These are phyloP conservation scores for Epinotia brunnichana DNA, from an alignment of 2,888 invertebrate species.

Conservation along the genomic window DNA sequence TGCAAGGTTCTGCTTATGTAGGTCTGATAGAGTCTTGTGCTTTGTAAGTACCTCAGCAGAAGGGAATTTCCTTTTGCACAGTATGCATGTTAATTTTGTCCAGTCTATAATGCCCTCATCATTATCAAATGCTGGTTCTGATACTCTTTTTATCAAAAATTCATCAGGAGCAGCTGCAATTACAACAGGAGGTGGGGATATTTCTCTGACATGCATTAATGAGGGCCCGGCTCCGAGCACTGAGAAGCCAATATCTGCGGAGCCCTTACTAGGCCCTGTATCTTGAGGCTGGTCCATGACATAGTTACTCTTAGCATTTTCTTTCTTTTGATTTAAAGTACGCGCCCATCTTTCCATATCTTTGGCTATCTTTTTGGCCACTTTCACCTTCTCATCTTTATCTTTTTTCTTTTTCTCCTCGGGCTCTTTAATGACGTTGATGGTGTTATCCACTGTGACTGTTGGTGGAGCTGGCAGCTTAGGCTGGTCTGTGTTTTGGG, in stretches of 20 bases:
- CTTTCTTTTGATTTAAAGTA: slow-evolving; percentile 97
- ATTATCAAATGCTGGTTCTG: slow-evolving; percentile 85
- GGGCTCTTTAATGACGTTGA: slow-evolving; percentile 69
- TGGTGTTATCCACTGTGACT: slow-evolving; percentile 65
- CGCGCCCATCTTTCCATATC: slow-evolving; percentile 96
- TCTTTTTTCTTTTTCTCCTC: slow-evolving; percentile 88
- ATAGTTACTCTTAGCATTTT: slow-evolving; percentile 80
- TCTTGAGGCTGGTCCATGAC: slow-evolving; percentile 78
- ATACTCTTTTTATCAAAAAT: slow-evolving; percentile 72
- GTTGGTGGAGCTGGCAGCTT: slow-evolving; percentile 63
- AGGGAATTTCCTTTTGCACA: slow-evolving; percentile 97
- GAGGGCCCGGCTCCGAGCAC: slow-evolving; percentile 90
- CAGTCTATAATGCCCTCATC: slow-evolving; percentile 93
- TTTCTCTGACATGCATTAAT: slow-evolving; percentile 68
- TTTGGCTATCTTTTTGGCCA: slow-evolving; percentile 98
- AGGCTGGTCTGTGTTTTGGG: slow-evolving; percentile 70
- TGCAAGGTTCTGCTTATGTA: slow-evolving; percentile 95
- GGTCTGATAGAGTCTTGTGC: slow-evolving; percentile 95
- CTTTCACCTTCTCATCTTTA: slow-evolving; percentile 97
- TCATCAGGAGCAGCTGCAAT: slow-evolving; percentile 61
- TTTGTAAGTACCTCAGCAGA: slow-evolving; percentile 94
- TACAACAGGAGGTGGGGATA: slow-evolving; percentile 63
- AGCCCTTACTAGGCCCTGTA: slow-evolving; percentile 85
- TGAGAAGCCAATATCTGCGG: slow-evolving; percentile 96
- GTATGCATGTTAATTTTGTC: slow-evolving; percentile 94